Evolutionary conservation across 1,140 invertebrate species (phyloP), one percentile per base, ranked within the genome.

Genomic region (Brachionus plicatilis): DNA sequence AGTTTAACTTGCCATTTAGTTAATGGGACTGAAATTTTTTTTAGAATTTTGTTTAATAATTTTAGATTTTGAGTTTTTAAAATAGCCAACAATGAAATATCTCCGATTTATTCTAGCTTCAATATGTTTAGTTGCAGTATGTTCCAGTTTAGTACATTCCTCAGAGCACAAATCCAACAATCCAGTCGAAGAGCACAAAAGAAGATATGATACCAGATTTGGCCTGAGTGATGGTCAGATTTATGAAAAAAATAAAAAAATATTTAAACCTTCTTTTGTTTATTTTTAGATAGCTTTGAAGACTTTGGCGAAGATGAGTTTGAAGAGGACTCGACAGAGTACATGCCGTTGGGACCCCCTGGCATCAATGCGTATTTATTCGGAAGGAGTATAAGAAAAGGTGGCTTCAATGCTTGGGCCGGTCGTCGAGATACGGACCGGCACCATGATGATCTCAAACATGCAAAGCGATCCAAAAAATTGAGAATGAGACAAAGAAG

Each of bases 401-500:
- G 79, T 29, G 79, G 79, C 29, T 82, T 82, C 27, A 82, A 82
- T 68, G 79, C 79, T 37, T 82, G 79, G 79, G 79, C 79, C 20
- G 79, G 79, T 33, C 20, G 79, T n/a, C 43, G 72, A 3, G 72
- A 76, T 27, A 12, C 27, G 7, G 72, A 29, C 17, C 72, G 72
- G 11, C 43, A 76, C 12, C 20, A 29, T 20, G 20, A 76, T 20
- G 20, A 24, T 9, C 0, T 33, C 20, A 27, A 9, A 11, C 72
- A 76, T 27, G 27, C 2, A 17, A 72, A 72, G 41, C 11, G 37
- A 72, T 72, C 68, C 4, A 76, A 50, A 27, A 76, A 50, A 76
- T 12, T 76, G 8, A 76, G 47, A 76, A 76, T 76, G 72, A 76
- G 72, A 76, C 72, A 76, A 1, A 76, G 72, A 50, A 11, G 72